A percentile compares a stretch with the other conserved stretches of the same genome.
Conservation (phyloP, 2,797 vertebrate species). For the Halcyon badia region DNA sequence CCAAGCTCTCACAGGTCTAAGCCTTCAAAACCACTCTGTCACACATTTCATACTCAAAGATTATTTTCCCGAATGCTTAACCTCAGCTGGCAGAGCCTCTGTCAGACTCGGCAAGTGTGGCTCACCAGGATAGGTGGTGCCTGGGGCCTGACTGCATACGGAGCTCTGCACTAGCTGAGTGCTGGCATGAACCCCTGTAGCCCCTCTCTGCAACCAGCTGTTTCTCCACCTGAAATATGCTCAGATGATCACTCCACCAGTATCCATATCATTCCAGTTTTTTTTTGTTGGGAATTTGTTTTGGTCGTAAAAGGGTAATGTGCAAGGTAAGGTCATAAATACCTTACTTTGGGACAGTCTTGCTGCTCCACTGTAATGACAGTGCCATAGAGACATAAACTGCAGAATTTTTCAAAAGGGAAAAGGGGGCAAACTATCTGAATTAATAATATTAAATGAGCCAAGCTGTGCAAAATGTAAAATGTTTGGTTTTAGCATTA, state of each 20-base stretch:
- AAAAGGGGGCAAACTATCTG: not conserved
- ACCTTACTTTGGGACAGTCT: not conserved
- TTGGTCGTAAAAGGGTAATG: not conserved
- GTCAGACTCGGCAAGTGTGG: not conserved
- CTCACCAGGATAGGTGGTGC: not conserved
- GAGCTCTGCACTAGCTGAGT: not conserved
- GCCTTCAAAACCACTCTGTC: not conserved
- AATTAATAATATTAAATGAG: not conserved
- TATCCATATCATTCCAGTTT: not conserved
- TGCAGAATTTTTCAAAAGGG: not conserved
- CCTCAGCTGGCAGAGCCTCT: not conserved
- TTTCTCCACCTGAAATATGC: not conserved
- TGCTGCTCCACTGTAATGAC: not conserved
- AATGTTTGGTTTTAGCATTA: constrained; percentile 13
- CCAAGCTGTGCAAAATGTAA: not conserved
- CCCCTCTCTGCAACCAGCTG: not conserved
- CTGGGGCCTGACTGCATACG: not conserved
- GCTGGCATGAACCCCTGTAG: too few species aligned
- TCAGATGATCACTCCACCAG: not conserved
- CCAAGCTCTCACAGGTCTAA: not conserved
- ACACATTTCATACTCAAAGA: not conserved
- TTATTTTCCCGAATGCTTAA: not conserved
- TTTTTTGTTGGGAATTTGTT: not conserved
- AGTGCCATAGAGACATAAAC: not conserved
- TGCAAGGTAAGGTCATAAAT: not conserved